Evolutionary conservation across 2,888 invertebrate species (phyloP).

Genomic region (Microplitis manilae): DNA sequence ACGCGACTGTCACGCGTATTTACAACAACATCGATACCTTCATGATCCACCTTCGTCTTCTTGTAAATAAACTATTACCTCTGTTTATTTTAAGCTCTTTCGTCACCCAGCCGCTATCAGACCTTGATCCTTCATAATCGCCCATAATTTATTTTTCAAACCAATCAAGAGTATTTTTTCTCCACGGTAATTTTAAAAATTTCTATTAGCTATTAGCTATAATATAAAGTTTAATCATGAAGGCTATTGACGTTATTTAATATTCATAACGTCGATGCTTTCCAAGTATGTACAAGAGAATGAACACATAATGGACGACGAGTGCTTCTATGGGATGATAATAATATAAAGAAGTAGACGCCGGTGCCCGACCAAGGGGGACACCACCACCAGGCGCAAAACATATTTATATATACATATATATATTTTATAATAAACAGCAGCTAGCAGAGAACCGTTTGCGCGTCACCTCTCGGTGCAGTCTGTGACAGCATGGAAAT

Average conservation of each 20-base stretch:
- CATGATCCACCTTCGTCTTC: neutral
- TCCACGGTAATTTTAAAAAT: no score
- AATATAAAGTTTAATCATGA: constrained; percentile 1
- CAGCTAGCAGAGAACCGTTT: constrained; percentile 22
- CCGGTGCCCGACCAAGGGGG: constrained; percentile 44
- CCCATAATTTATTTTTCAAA: no score
- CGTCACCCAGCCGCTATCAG: no score
- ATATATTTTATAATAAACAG: neutral
- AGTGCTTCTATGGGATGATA: constrained; percentile 38
- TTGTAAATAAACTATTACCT: no score
- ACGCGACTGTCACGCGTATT: constrained; percentile 51
- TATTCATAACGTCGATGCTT: neutral
- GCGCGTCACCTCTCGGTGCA: constrained; percentile 38
- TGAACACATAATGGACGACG: constrained; percentile 10
- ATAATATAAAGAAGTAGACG: constrained; percentile 42
- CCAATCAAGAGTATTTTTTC: no score
- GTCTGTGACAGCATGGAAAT: constrained; percentile 67
- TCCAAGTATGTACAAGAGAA: constrained; percentile 2
- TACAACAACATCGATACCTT: neutral
- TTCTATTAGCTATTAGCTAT: neutral
- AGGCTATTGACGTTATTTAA: neutral
- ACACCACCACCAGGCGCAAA: constrained; percentile 40
- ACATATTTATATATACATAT: constrained; percentile 30
- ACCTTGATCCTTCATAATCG: no score
- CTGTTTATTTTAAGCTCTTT: no score